Evolutionary conservation across 64 coral and sea anemone species (phyloP).

Genomic region (Montipora capricornis): DNA sequence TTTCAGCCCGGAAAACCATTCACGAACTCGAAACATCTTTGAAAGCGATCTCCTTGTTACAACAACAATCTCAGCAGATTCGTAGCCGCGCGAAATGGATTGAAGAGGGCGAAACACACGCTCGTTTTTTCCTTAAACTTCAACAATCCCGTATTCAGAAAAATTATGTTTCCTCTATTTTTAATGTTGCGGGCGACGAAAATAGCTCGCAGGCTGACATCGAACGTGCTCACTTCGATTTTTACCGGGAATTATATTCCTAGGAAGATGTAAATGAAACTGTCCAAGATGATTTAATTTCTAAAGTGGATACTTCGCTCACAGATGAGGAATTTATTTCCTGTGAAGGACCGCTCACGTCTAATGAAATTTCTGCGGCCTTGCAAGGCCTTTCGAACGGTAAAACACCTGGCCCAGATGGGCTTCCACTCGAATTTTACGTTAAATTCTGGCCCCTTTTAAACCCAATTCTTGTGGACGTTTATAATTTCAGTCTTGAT

Average conservation of each 20-base stretch:
- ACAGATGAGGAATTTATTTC: background rate
- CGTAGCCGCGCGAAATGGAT: background rate
- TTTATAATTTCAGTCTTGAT: background rate
- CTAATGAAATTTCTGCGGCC: slow-evolving; percentile 11
- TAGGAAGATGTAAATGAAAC: background rate
- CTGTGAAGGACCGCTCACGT: background rate
- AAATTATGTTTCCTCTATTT: background rate
- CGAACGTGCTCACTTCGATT: background rate
- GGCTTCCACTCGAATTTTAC: slow-evolving; percentile 30
- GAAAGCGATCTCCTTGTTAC: background rate
- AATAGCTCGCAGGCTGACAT: background rate
- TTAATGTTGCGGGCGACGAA: background rate
- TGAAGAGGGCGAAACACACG: background rate
- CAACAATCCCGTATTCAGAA: background rate
- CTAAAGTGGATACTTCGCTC: background rate
- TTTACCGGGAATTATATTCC: slow-evolving; percentile 17
- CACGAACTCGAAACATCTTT: background rate
- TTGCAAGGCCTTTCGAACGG: background rate
- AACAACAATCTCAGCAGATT: background rate
- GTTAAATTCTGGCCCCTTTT: background rate
- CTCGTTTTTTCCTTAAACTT: background rate
- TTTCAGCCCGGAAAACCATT: background rate
- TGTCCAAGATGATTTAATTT: slow-evolving; percentile 23
- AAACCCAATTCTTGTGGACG: background rate
- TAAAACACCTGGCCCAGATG: background rate